A percentile compares a stretch with the other conserved stretches of the same genome.
These are phyloP conservation scores for Tuta absoluta DNA, from an alignment of 2,888 invertebrate genomes.

Conservation along the genomic window DNA sequence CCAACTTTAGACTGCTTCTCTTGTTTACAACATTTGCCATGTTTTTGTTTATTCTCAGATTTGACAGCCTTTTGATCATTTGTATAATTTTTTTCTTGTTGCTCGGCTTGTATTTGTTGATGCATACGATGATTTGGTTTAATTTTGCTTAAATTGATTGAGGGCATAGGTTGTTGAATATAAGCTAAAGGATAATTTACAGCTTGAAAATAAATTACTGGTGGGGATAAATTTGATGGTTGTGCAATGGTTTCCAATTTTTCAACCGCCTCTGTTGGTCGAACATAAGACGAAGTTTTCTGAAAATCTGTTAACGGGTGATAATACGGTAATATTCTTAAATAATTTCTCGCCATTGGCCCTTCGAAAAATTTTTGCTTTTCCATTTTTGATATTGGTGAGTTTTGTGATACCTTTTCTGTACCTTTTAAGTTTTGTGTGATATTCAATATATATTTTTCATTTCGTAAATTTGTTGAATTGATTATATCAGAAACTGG, in stretches of 20 bases:
- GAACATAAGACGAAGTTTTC: conserved; percentile 52
- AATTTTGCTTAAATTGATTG: not conserved
- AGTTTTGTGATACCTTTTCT: not conserved
- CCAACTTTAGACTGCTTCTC: not conserved
- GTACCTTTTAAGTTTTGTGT: not conserved
- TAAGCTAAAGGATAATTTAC: not conserved
- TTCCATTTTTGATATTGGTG: not conserved
- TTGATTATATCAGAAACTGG: not conserved
- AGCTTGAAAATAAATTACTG: not conserved
- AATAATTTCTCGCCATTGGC: conserved; percentile 43
- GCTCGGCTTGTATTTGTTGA: not conserved
- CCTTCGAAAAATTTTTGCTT: conserved; percentile 5
- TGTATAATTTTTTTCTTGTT: not conserved
- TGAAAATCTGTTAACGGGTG: conserved; percentile 58
- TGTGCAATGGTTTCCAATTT: not conserved
- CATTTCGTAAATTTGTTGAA: not conserved
- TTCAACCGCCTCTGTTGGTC: conserved; percentile 29
- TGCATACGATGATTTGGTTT: not conserved
- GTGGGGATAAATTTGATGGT: not conserved
- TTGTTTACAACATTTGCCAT: not conserved
- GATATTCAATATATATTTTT: no score
- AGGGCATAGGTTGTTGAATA: not conserved
- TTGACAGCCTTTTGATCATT: not conserved
- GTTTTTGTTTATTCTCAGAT: not conserved
- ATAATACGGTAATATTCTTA: conserved; percentile 56